Evolutionary conservation across 2,888 invertebrate genomes (phyloP), one percentile per base, ranked within the genome.

Genomic region (Tribolium freemani): DNA sequence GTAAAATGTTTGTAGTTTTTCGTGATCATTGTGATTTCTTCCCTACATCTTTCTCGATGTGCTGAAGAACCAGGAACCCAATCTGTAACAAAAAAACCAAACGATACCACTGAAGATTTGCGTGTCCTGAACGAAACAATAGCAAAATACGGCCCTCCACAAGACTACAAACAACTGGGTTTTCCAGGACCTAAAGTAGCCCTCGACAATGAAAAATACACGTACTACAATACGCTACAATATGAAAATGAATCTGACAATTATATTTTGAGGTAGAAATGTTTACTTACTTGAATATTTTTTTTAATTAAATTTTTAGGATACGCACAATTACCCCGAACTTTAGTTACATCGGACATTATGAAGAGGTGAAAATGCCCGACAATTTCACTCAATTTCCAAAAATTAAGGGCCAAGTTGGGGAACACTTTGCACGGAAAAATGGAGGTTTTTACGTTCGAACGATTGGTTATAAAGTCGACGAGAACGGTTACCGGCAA

Each of bases 361-460:
- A 38, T n/a, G 38, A 38, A 38, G 38, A 38, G 8, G n/a, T 26
- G 26, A 26, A 26, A 26, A 26, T 26, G 26, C 26, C 26, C 26
- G 26, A 26, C 5, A 26, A 3, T 3, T 26, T 26, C 26, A 26
- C 3, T 26, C 26, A 26, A 44, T 16, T 51, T 31, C 6, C 48
- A 5, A 3, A 30, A 10, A 20, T 48, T 8, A 63, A 63, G 20
- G 63, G 63, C 1, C 63, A 63, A 20, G 50, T 51, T 20, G 51
- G 51, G 6, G 38, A 38, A 38, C 38, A 63, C 20, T 64, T 64
- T 38, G 13, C 38, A 9, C 11, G 44, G 8, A 44, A 64, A 44
- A 51, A n/a, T 51, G 64, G 64, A 53, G 64, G 64, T 5, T 64
- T 38, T 64, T 64, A 64, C n/a, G 16, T 64, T 45, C 46, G 66